phyloP scores from a whole-genome alignment of 2,797 vertebrate species.

The Sciaenops ocellatus region DNA sequence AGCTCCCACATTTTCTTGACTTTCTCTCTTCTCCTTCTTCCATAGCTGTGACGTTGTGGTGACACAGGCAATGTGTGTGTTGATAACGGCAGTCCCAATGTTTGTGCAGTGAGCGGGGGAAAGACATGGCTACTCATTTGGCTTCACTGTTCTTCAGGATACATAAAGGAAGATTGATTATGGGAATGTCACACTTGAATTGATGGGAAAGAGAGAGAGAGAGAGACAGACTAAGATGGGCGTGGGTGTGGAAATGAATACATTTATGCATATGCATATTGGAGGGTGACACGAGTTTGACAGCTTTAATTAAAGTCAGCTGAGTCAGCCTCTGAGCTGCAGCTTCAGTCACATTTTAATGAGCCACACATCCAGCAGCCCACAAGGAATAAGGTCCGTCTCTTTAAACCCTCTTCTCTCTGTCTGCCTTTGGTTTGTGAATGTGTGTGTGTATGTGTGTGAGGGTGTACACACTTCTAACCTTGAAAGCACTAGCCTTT shows the following conservation, averaged over 20 bases:
- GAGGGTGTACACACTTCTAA: constrained; percentile 29
- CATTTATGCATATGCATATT: constrained; percentile 67
- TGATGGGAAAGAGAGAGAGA: constrained; percentile 31
- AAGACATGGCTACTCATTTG: constrained; percentile 38
- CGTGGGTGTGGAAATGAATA: constrained; percentile 57
- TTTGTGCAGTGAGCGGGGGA: constrained; percentile 23
- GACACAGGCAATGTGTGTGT: constrained; percentile 28
- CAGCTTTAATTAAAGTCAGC: constrained; percentile 78
- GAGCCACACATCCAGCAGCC: constrained; percentile 58
- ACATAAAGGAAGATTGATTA: constrained; percentile 61
- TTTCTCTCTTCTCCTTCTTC: constrained; percentile 6
- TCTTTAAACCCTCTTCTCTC: constrained; percentile 53
- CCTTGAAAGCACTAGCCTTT: constrained; percentile 63
- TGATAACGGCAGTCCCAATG: constrained; percentile 31
- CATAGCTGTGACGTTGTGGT: not conserved
- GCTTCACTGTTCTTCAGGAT: constrained; percentile 16
- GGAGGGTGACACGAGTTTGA: constrained; percentile 71
- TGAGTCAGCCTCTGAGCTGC: constrained; percentile 69
- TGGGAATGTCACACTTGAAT: constrained; percentile 44
- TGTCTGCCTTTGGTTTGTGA: constrained; percentile 25
- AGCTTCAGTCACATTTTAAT: constrained; percentile 75
- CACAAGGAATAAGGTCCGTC: constrained; percentile 54
- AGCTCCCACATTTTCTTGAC: constrained; percentile 24
- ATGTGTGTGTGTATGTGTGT: not conserved
- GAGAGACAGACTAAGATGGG: constrained; percentile 24